Percentiles rank a stretch among this genome's conserved stretches.
Conservation (phyloP, 2,113 vertebrate species). For the Siniperca chuatsi region DNA sequence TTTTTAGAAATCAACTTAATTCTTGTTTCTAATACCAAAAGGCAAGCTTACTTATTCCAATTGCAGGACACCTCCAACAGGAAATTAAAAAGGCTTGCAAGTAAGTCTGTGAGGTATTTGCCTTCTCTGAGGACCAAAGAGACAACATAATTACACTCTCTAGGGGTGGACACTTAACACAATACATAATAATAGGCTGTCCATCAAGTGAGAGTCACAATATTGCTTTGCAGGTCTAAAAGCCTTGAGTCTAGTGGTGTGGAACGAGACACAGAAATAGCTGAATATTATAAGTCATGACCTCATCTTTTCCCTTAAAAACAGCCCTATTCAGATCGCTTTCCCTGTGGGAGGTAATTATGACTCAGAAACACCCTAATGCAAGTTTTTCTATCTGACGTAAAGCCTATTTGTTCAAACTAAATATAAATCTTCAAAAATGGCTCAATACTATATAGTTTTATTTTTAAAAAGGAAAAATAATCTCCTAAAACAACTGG, state of each 20-base stretch:
- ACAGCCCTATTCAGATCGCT: slow-evolving; percentile 26
- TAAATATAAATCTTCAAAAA: background rate
- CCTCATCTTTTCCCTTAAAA: slow-evolving; percentile 55
- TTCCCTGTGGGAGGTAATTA: slow-evolving; percentile 63
- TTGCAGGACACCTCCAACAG: background rate
- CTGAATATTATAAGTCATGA: slow-evolving; percentile 55
- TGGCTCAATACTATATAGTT: background rate
- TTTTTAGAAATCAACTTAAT: background rate
- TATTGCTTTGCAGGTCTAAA: slow-evolving; percentile 47
- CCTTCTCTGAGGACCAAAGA: slow-evolving; percentile 5
- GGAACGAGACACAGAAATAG: slow-evolving; percentile 32
- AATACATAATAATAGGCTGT: slow-evolving; percentile 39
- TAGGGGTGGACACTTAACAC: background rate
- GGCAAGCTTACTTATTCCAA: slow-evolving; percentile 6
- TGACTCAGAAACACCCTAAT: slow-evolving; percentile 64
- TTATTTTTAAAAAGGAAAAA: background rate
- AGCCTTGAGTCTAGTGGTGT: background rate
- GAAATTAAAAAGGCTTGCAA: background rate
- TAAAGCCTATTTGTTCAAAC: background rate
- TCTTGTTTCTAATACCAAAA: background rate
- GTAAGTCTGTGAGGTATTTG: background rate
- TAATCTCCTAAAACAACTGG: background rate
- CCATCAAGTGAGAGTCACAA: slow-evolving; percentile 28
- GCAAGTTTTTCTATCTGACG: slow-evolving; percentile 44
- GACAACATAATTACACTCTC: slow-evolving; percentile 28